Base-by-base conservation (phyloP, 2,113 vertebrate genomes). In the Asarcornis scutulata region DNA sequence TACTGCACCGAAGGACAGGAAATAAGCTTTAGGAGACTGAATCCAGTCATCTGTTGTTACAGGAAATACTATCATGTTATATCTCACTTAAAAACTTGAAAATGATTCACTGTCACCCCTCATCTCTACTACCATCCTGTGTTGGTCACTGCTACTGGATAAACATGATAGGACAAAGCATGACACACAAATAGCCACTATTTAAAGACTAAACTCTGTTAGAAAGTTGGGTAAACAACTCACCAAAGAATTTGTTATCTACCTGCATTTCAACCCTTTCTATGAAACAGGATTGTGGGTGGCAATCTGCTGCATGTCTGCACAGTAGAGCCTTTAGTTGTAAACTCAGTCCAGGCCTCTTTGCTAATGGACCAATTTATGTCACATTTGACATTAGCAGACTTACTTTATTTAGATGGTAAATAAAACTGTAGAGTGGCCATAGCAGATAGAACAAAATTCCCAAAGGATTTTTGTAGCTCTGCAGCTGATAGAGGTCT, bases 171-270 rank as follows among this genome's bases (percentile, higher is more conserved):
- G 62, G 56, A 72, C 55, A 56, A 89, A 88, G 31, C 18, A 80
- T 1, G 16, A 64, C 52, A 29, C 22, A 42, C 0, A 71, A 46
- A 76, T 60, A 31, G 1, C 13, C 15, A 1, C 18, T 62, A 3
- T 53, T 56, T 56, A 29, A 93, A 85, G 58, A 53, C 11, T 32
- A 38, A 2, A 26, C 17, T 83, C 20, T 22, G 27, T 67, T 20
- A 59, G 71, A 73, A 75, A 75, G 2, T 10, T 42, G 36, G 32
- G 23, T 64, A 34, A 73, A 40, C 36, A 14, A 13, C 44, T 90
- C 60, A 60, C 22, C 14, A 64, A 53, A 48, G 78, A 42, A 58
- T 85, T 69, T 60, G 16, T 4, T 7, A 22, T 83, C 62, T 83
- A 11, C 32, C 31, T 52, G 71, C 56, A 29, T 64, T 93, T 83